These are phyloP conservation scores for Petromus typicus DNA, from an alignment of 2,113 vertebrate species.

Conservation along the genomic window DNA sequence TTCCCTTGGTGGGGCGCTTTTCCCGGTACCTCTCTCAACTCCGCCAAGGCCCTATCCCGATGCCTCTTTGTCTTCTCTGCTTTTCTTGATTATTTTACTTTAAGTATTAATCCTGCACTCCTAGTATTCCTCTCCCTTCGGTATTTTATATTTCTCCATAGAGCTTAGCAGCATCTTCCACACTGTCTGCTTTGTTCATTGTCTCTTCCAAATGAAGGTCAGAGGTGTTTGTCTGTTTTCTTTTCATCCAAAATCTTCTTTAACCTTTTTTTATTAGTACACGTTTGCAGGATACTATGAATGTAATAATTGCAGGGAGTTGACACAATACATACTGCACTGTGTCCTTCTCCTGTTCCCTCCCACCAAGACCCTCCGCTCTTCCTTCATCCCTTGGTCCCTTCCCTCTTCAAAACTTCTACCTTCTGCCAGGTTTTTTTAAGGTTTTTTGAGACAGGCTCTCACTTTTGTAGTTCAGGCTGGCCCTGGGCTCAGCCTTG, in stretches of 20 bases:
- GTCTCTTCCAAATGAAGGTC: not conserved
- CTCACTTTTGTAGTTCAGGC: no score
- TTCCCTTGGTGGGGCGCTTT: accelerated
- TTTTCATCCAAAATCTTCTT: not conserved
- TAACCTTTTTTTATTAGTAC: not conserved
- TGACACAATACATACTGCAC: not conserved
- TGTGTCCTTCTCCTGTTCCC: not conserved
- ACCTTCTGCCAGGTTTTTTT: no score
- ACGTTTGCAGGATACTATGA: no score
- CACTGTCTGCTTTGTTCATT: not conserved
- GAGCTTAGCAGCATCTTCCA: not conserved
- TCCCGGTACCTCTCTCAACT: not conserved
- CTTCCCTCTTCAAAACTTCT: not conserved
- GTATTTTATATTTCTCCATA: not conserved
- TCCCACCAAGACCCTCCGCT: not conserved
- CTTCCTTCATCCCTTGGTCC: not conserved
- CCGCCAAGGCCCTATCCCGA: not conserved
- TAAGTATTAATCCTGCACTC: not conserved
- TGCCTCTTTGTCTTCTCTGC: not conserved
- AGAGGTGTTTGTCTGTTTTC: not conserved
- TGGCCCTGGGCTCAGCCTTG: no score
- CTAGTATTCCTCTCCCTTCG: not conserved
- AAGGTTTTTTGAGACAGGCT: no score
- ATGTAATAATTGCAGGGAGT: not conserved
- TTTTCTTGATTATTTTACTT: not conserved